phyloP scores from a whole-genome alignment of 2,113 vertebrate species.

The Barnardius zonarius region DNA sequence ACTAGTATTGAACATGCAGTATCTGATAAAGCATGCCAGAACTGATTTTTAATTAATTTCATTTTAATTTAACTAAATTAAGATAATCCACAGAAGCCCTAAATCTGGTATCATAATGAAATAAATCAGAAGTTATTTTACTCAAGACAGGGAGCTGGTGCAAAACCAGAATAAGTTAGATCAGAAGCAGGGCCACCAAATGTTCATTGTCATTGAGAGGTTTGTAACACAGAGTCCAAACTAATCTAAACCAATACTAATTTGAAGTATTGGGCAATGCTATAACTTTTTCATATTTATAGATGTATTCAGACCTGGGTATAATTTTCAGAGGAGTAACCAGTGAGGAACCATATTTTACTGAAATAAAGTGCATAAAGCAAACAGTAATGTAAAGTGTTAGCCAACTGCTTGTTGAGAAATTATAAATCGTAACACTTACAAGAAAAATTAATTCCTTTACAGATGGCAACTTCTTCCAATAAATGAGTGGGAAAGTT shows the following conservation, averaged over 20 bases:
- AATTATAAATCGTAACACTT: constrained; percentile 50
- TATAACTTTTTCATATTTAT: neutral
- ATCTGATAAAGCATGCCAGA: neutral
- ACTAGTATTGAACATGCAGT: neutral
- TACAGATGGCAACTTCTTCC: constrained; percentile 30
- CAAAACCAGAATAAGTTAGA: neutral
- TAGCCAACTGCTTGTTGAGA: constrained; percentile 4
- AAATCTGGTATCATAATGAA: neutral
- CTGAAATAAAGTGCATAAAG: neutral
- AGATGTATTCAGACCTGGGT: neutral
- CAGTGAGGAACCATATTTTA: neutral
- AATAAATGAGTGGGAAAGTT: constrained; percentile 41
- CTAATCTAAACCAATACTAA: neutral
- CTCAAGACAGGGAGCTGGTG: neutral
- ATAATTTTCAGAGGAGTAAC: neutral
- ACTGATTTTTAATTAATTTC: neutral
- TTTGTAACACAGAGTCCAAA: neutral
- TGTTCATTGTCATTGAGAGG: neutral
- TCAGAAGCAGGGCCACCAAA: neutral
- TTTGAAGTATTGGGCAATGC: neutral
- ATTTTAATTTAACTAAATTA: neutral
- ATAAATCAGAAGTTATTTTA: neutral
- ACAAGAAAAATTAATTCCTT: constrained; percentile 45
- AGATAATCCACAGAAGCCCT: neutral
- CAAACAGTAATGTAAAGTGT: neutral